Conservation (phyloP, 2,113 vertebrate species). For the Nesospiza acunhae region DNA sequence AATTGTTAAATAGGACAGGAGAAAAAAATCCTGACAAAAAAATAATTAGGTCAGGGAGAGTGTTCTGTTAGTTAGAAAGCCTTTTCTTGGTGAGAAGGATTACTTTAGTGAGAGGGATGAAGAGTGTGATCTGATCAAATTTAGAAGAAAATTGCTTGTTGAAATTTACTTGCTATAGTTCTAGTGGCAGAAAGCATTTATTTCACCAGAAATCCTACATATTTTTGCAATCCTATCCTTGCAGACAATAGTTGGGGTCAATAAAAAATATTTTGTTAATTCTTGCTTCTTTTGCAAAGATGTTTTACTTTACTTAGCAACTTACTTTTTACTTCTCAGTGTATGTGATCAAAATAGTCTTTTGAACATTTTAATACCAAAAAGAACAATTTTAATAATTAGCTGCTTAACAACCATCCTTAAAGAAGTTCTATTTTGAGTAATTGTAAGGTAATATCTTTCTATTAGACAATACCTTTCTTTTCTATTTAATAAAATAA, state of each 20-base stretch:
- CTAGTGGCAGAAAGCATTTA: not conserved
- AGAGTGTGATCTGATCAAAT: not conserved
- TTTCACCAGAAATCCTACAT: not conserved
- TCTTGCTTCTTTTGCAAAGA: not conserved
- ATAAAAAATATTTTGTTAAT: not conserved
- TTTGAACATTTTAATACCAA: not conserved
- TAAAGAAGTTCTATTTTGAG: not conserved
- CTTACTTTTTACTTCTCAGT: not conserved
- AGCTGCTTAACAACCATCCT: not conserved
- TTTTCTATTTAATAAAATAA: not conserved
- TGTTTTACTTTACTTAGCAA: not conserved
- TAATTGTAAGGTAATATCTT: not conserved
- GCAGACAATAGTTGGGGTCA: not conserved
- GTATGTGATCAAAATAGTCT: not conserved
- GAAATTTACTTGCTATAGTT: not conserved
- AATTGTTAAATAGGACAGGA: not conserved
- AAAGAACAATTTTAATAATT: not conserved
- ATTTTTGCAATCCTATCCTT: not conserved
- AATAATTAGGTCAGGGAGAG: not conserved
- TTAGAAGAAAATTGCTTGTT: not conserved
- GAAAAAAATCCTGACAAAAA: not conserved
- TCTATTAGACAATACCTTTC: not conserved
- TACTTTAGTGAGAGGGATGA: not conserved
- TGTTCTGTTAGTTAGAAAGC: not conserved
- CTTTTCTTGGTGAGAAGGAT: not conserved